Evolutionary conservation across 2,888 invertebrate genomes (phyloP), one percentile per base, ranked within the genome.

Genomic region (Xylota segnis): DNA sequence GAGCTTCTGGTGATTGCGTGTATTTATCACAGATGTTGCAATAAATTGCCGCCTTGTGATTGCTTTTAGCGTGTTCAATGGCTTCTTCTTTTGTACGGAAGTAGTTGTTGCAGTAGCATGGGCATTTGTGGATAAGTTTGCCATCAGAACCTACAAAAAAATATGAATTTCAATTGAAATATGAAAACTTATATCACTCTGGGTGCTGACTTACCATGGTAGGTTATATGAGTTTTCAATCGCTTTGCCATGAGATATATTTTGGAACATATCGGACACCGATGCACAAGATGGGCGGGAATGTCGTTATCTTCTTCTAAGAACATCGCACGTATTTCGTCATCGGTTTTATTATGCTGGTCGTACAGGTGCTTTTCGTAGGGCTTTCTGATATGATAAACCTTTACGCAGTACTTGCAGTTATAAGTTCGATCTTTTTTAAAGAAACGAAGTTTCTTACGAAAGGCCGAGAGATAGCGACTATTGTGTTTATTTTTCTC

Each of bases 21-120:
- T 91, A 90, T 88, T 93, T 93, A 56, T 92, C 91, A 77, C 93
- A 93, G 45, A 91, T 90, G 34, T 90, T 90, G 83, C 93, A 93
- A 52, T 91, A 92, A 87, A 93, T 88, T 58, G 91, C 87, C 54
- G 92, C 91, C 27, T 90, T 90, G 88, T 93, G 93, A 37, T 87
- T 89, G 34, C 89, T 88, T 32, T 90, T 90, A 58, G 93, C 92
- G 83, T 93, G 93, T 5, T 90, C 89, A 6, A 90, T 90, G 58
- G 92, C 91, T 59, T 92, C 91, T 7, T 92, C 91, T 77, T 91
- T 91, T 12, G 91, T 92, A 52, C 89, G 88, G 87, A 93, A 93
- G 79, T 90, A 90, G 27, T 89, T 78, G 54, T 90, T 90, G 87
- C 93, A 93, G 87, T 92, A 93, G 63, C 92, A 91, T 7, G 91